Conservation (phyloP, 2,888 invertebrate genomes). For the Drosophila demipolita region DNA sequence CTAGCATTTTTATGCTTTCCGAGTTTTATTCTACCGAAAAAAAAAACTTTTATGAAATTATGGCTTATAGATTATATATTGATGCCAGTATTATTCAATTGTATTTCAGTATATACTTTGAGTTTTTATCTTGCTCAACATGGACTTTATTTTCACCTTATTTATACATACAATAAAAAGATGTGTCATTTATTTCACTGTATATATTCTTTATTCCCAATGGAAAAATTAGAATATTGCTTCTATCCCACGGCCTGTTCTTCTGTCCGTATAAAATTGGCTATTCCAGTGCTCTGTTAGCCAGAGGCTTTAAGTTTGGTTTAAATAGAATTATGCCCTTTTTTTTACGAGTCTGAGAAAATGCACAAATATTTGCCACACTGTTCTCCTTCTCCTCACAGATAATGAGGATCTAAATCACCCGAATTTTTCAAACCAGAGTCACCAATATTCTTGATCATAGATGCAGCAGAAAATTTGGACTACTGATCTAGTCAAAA, state of each 20-base stretch:
- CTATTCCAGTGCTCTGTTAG: background rate
- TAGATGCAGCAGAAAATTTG: background rate
- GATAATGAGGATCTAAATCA: background rate
- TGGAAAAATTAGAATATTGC: background rate
- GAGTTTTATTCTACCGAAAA: conserved; percentile 47
- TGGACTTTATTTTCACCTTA: conserved; percentile 68
- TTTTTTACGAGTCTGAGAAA: background rate
- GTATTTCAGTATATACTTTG: conserved; percentile 21
- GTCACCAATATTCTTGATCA: background rate
- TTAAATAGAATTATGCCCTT: background rate
- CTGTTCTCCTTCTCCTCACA: background rate
- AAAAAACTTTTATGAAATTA: conserved; percentile 59
- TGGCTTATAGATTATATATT: conserved; percentile 38
- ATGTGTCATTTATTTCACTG: conserved; percentile 6
- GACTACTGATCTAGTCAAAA: background rate
- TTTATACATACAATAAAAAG: conserved; percentile 41
- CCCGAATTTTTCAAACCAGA: background rate
- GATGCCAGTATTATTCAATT: conserved; percentile 38
- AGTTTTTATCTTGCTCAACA: conserved; percentile 58
- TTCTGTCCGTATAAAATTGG: background rate
- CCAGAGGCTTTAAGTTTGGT: background rate
- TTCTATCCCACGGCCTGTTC: background rate
- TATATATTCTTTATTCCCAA: conserved; percentile 12
- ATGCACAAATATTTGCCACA: background rate
- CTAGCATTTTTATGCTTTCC: conserved; percentile 8